Base-by-base conservation (phyloP, 1,140 invertebrate genomes). In the Ericerus pela region DNA sequence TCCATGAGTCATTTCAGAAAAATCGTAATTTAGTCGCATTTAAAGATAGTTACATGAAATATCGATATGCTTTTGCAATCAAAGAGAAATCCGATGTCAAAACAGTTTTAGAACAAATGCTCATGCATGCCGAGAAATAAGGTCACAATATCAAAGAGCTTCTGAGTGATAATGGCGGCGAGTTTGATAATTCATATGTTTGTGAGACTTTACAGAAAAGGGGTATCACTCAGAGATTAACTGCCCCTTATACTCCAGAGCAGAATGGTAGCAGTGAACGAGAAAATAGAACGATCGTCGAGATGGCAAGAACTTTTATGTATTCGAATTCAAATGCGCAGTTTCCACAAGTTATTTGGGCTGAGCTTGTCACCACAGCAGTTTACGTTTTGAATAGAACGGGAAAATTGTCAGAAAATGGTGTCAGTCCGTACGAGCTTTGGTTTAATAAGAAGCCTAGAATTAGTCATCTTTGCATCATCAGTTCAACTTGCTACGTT, bases 361-460 rank as follows among this genome's bases (percentile, higher is more conserved):
- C 30, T 29, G 54, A 58, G 52, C 28, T 38, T 51, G 37, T 60
- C 1, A 47, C 10, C 26, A 20, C 36, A 3, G 52, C 51, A 2
- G 31, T 31, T 22, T 55, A 58, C 36, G 36, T 58, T 30, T 38
- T 38, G 24, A 60, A 60, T 38, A 18, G 53, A 20, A 68, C 65
- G 30, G 62, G 65, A 31, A 59, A 56, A 18, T 62, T 58, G 36
- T 60, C 57, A 54, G 20, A 61, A 16, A 29, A 58, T 31, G 12
- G 56, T 20, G 64, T 67, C 55, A 63, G 62, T 20, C 67, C 67
- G 30, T 64, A 62, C 59, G 65, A 69, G 58, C 14, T 67, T 4
- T 66, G 66, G 62, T 60, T 60, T 54, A 56, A 59, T 3, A 61
- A 60, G 60, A 58, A 57, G 26, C 62, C 16, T 57, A 52, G 37